Percentiles rank a stretch among this genome's conserved stretches.
Evolutionary conservation across 2,888 invertebrate genomes (phyloP).

Genomic region (Noctua janthina): DNA sequence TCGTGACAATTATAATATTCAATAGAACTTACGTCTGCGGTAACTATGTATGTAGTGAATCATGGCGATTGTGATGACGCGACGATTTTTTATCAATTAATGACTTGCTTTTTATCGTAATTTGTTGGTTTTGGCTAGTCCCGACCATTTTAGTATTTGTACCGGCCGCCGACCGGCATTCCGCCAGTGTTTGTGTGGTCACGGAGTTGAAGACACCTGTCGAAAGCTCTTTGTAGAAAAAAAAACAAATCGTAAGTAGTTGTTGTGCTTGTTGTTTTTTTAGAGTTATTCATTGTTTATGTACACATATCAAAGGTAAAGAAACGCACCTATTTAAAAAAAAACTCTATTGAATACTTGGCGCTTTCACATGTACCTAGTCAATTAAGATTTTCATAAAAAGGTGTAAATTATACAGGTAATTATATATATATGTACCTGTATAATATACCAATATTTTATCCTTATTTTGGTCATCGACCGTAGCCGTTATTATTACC

Average conservation of each 20-base stretch:
- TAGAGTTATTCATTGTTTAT: not conserved
- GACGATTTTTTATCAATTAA: constrained; percentile 11
- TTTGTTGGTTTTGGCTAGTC: constrained; percentile 10
- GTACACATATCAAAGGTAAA: not conserved
- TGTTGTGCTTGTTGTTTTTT: not conserved
- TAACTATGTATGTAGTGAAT: constrained; percentile 1
- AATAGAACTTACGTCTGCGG: not conserved
- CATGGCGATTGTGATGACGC: constrained; percentile 10
- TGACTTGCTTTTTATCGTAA: constrained; percentile 32
- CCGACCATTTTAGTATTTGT: not conserved
- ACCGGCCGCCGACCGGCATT: not conserved
- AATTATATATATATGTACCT: no score
- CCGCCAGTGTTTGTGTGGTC: constrained; percentile 4
- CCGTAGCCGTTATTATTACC: not conserved
- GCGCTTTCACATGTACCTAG: not conserved
- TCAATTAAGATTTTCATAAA: not conserved
- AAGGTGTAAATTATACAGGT: no score
- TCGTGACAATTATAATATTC: not conserved
- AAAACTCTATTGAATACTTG: not conserved
- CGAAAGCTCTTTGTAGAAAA: not conserved
- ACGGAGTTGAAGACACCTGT: constrained; percentile 1
- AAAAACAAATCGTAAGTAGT: constrained; percentile 19
- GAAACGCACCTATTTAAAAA: not conserved
- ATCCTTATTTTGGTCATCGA: not conserved
- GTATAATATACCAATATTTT: no score